These are phyloP conservation scores for Clostera curtula DNA, from an alignment of 2,888 invertebrate genomes.

Conservation along the genomic window DNA sequence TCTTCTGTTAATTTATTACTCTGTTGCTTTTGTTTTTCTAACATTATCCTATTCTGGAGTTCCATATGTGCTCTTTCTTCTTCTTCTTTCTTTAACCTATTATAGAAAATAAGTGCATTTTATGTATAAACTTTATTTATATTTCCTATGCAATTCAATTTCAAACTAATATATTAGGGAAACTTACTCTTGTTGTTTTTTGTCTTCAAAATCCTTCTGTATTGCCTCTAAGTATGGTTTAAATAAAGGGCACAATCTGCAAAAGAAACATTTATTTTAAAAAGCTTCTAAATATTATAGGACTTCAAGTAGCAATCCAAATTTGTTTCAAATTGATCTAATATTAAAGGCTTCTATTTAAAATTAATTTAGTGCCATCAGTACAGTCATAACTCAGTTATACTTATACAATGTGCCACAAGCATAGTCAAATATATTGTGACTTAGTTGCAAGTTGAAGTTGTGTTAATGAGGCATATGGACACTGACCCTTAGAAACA, in stretches of 20 bases:
- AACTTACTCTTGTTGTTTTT: constrained; percentile 70
- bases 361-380: too few relatives aligned
- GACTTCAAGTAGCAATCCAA: neutral
- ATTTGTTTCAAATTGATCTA: too few relatives aligned
- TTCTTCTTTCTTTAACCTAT: constrained; percentile 67
- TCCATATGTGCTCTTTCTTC: constrained; percentile 73
- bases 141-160: neutral
- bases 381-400: too few relatives aligned
- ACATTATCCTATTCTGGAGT: constrained; percentile 74
- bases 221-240: constrained; percentile 94
- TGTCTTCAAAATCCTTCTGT: constrained; percentile 89
- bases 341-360: too few relatives aligned
- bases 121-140: neutral
- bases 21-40: constrained; percentile 78
- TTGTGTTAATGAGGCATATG: too few relatives aligned
- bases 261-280: constrained; percentile 18
- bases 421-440: too few relatives aligned
- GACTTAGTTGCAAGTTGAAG: too few relatives aligned
- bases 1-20: constrained; percentile 77
- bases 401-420: too few relatives aligned
- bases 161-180: neutral
- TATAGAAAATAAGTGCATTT: constrained; percentile 6
- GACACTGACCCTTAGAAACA: too few relatives aligned
- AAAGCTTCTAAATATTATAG: neutral
- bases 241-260: constrained; percentile 89